Base-by-base conservation (phyloP, 1,140 invertebrate genomes). In the Lasaia peninsularis region DNA sequence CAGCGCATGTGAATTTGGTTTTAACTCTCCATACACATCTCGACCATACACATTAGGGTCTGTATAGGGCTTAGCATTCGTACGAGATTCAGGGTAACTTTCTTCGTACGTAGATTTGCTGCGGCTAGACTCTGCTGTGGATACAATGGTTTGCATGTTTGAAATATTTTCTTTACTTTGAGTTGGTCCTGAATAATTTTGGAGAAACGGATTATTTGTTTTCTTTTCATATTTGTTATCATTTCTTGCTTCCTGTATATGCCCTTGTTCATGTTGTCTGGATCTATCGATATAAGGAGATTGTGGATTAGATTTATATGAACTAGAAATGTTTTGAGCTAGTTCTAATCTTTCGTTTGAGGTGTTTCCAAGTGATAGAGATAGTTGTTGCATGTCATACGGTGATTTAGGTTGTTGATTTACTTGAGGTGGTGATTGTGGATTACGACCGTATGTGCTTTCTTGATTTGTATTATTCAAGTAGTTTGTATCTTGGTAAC, bases 281-380 rank as follows among this genome's bases (percentile, higher is more conserved):
- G 69, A 90, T 75, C 80, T 87, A 71, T 73, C 85, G 74, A 84
- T 81, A 65, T 88, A 89, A 75, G 84, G 82, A 31, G 86, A 86
- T 64, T 85, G 80, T 16, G 73, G 67, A 63, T 85, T 86, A 79
- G 72, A 74, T 52, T 69, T 75, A 63, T 85, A 77, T 21, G 71
- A 67, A 12, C 58, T 65, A 20, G 71, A 71, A 55, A 71, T 68
- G 14, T 76, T 75, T 71, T 86, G 79, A 57, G 73, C 78, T 56
- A 75, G 82, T 58, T 89, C 85, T 52, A 82, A 63, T 73, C 74
- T 75, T 52, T 89, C 83, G 21, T 71, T 77, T 12, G 74, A 65
- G 37, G 78, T 80, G 62, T 88, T 89, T 58, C 80, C 83, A 52
- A 90, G 71, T 63, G 83, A 80, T 58, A 89, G 60, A 33, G 85